Conservation (phyloP, 1,140 invertebrate species). For the Pseudobourletiella spinata region DNA sequence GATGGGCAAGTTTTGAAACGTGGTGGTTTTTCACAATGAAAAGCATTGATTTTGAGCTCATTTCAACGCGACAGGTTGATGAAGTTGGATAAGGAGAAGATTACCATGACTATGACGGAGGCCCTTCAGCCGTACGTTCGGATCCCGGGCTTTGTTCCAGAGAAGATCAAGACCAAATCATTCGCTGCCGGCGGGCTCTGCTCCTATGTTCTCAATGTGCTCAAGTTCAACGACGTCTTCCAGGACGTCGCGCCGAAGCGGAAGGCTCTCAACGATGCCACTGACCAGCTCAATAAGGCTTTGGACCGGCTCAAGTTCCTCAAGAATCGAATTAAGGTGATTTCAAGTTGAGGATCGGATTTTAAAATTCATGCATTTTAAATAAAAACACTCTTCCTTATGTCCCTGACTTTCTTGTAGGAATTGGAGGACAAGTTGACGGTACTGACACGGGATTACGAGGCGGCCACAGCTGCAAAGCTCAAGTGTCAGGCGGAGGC, state of each 20-base stretch:
- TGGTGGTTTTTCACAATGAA: too few relatives aligned
- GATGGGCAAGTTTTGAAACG: conserved; percentile 53
- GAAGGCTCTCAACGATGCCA: conserved; percentile 81
- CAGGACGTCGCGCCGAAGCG: conserved; percentile 94
- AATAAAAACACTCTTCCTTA: too few relatives aligned
- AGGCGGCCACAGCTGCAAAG: conserved; percentile 82
- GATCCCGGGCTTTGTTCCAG: conserved; percentile 87
- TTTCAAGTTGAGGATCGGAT: too few relatives aligned
- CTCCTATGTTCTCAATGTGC: conserved; percentile 94
- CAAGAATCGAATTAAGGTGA: conserved; percentile 76
- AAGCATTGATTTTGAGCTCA: too few relatives aligned
- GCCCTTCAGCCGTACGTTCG: conserved; percentile 85
- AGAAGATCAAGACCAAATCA: conserved; percentile 83
- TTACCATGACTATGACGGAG: conserved; percentile 75
- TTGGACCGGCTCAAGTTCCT: conserved; percentile 77
- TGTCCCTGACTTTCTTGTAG: too few relatives aligned
- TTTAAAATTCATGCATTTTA: too few relatives aligned
- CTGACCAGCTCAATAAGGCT: conserved; percentile 77
- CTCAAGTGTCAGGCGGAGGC: conserved; percentile 82
- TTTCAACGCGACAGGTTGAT: conserved; percentile 51
- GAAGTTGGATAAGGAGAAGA: conserved; percentile 94
- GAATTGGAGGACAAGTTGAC: conserved; percentile 77
- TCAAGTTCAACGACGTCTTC: conserved; percentile 90
- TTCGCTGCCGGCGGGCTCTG: conserved; percentile 87
- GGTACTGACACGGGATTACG: conserved; percentile 80